Evolutionary conservation across 1,140 invertebrate species (phyloP), one percentile per base, ranked within the genome.

Genomic region (Belonocnema kinseyi): DNA sequence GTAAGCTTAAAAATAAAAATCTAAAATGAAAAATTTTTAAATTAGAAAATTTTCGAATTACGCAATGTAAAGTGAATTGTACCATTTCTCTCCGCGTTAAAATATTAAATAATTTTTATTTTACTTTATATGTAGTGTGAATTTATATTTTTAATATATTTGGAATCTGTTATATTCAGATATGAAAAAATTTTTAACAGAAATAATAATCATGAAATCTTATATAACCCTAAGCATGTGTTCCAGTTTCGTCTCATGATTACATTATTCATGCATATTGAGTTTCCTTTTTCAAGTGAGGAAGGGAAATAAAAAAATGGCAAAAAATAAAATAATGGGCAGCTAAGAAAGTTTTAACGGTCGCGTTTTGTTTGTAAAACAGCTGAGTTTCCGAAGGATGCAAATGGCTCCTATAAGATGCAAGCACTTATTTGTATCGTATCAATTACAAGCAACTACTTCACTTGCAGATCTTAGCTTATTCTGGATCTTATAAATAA

Each of bases 401-500:
- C 58, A 61, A 61, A 61, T 61, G 21, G 6, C 19, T 61, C 58
- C 8, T 12, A 40, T 26, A 12, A 13, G 58, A 61, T 61, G 40
- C 40, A 40, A 7, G 40, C 40, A 40, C 40, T 66, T 33, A 33
- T 66, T 66, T 66, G 26, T 66, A 66, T 66, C 26, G 26, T 66
- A 26, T 66, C 58, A 66, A 66, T 66, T 33, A 33, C 26, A 66
- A 66, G 58, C 33, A 26, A 26, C 58, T 21, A 10, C 58, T 53
- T 11, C 19, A 61, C 58, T 61, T 61, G 33, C 58, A 66, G 40
- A 26, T 66, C 26, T 16, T 66, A 13, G 21, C 58, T 66, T 66
- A 66, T 40, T 40, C 40, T 66, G 14, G 12, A 40, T 56, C 19
- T 21, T 66, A 66, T 66, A 66, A 66, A 66, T 66, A 66, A 66